These are phyloP conservation scores for Sander lucioperca DNA, from an alignment of 2,113 vertebrate species.

Conservation along the genomic window DNA sequence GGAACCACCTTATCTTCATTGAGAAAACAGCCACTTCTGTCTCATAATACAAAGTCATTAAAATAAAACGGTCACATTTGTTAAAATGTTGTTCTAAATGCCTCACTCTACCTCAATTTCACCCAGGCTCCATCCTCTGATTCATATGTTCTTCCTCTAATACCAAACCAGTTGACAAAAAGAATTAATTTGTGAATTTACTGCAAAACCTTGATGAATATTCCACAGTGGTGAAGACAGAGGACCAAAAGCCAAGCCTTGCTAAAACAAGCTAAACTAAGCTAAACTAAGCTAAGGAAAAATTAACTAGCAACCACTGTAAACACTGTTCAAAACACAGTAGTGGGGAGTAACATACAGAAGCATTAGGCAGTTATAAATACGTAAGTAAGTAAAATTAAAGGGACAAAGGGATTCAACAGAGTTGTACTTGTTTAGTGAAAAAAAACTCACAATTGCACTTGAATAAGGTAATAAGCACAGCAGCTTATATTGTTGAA, in stretches of 20 bases:
- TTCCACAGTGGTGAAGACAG: neutral
- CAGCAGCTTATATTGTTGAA: neutral
- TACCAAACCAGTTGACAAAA: neutral
- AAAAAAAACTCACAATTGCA: neutral
- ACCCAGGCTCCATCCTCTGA: neutral
- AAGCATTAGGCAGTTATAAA: neutral
- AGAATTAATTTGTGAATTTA: neutral
- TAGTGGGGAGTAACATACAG: neutral
- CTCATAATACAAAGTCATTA: neutral
- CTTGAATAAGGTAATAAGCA: neutral
- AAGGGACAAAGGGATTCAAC: neutral
- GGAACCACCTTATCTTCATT: neutral
- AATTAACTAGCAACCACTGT: neutral
- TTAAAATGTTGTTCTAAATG: neutral
- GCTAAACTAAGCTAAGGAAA: neutral
- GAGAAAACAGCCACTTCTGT: neutral
- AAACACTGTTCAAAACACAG: neutral
- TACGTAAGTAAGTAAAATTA: neutral
- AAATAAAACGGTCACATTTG: neutral
- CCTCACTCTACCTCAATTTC: neutral
- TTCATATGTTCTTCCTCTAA: neutral
- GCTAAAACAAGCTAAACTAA: neutral
- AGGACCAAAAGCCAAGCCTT: neutral
- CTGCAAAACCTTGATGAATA: neutral
- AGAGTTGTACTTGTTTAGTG: neutral